Evolutionary conservation across 1,140 invertebrate genomes (phyloP), one percentile per base, ranked within the genome.

Genomic region (Halyomorpha halys): DNA sequence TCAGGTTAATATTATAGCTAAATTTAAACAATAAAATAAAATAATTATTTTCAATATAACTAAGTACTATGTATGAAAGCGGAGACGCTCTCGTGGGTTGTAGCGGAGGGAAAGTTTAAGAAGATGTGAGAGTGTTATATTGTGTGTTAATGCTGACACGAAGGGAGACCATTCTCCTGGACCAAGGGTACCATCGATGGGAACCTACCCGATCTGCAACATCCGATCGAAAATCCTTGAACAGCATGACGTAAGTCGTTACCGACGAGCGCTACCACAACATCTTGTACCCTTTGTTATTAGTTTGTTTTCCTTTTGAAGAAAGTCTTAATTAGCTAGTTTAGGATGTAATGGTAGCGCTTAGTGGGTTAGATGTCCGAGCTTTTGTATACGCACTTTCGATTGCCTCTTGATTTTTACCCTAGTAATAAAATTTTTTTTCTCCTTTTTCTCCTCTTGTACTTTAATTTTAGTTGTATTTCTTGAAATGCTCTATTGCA

Each of bases 111-210:
- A 62, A 62, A 66, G 30, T 66, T 44, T 61, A 44, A 39, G 44
- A 39, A 59, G 56, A 63, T 64, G 61, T 63, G 60, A 66, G 62
- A 59, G 21, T 61, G 30, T 45, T 27, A 64, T 54, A 59, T 44
- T 66, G 63, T 67, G 21, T 69, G 49, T 68, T 70, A 68, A 68
- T 53, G 65, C 67, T 62, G 45, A 49, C 44, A 59, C 30, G 53
- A 81, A 92, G 89, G 90, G 90, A 77, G 83, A 87, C 72, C 87
- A 87, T 75, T 91, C 90, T 75, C 89, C 90, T 76, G 89, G 86
- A 79, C 86, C 86, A 74, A 85, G 89, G 74, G 85, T 85, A 72
- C 83, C 88, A 68, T 87, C 89, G 68, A 87, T 91, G 84, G 90
- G 90, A 70, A 82, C 87, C 75, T 92, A 87, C 78, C 89, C 87